Percentiles rank a stretch among this genome's conserved stretches.
phyloP scores from a whole-genome alignment of 2,888 invertebrate species.

The Homarus gammarus region DNA sequence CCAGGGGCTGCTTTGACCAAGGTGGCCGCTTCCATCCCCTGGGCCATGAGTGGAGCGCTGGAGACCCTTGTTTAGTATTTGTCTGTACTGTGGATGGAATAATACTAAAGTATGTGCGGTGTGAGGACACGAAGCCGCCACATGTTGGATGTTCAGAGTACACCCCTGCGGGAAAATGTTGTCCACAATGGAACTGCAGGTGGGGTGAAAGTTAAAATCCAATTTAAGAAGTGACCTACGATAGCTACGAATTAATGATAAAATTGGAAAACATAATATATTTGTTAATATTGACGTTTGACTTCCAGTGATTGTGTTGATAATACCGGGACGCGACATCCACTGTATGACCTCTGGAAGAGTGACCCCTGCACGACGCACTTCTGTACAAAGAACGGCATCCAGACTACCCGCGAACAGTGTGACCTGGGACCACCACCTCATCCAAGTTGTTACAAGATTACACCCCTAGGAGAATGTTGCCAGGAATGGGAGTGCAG shows the following conservation, averaged over 20 bases:
- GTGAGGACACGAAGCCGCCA: no score
- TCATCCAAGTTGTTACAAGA: not conserved
- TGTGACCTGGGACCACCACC: not conserved
- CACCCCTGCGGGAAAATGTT: conserved; percentile 21
- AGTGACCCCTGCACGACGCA: not conserved
- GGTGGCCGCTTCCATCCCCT: no score
- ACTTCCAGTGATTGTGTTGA: not conserved
- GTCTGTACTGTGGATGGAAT: no score
- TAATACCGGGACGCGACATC: not conserved
- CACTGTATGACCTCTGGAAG: not conserved
- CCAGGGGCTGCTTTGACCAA: no score
- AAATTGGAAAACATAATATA: no score
- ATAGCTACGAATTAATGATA: no score
- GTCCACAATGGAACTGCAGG: conserved; percentile 41
- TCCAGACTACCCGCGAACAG: not conserved
- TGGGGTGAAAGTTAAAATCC: no score
- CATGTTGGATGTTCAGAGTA: conserved; percentile 12
- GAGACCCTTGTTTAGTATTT: no score
- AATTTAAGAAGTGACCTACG: no score
- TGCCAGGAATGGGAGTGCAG: not conserved
- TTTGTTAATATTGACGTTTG: no score
- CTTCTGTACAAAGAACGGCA: not conserved
- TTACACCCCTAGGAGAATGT: not conserved
- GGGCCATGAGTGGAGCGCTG: no score
- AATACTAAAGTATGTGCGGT: no score